Evolutionary conservation across 30 jellyfish, hydroid and myxozoan species (phyloP).

Genomic region (Catostylus mosaicus): DNA sequence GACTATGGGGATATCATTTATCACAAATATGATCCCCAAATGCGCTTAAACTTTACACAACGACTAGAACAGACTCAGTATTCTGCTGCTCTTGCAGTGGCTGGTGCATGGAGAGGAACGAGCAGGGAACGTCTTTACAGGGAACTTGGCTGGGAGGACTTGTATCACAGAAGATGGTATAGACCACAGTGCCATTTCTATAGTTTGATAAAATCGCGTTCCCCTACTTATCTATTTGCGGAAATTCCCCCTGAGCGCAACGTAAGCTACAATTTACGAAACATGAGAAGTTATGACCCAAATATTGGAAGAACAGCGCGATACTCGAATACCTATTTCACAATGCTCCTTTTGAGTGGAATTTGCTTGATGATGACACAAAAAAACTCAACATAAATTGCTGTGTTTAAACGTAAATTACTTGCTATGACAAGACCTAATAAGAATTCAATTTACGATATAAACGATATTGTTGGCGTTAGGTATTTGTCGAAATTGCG

Average conservation of each 20-base stretch:
- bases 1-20: slow-evolving; percentile 46
- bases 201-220: slow-evolving; percentile 1
- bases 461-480: slow-evolving; percentile 14
- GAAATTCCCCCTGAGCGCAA: slow-evolving; percentile 45
- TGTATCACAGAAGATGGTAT: slow-evolving; percentile 51
- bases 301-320: slow-evolving; percentile 33
- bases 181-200: slow-evolving; percentile 48
- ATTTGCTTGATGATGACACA: slow-evolving; percentile 40
- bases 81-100: slow-evolving; percentile 45
- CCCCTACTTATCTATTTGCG: slow-evolving; percentile 25
- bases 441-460: not conserved
- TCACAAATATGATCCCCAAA: slow-evolving; percentile 54
- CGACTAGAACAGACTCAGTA: slow-evolving; percentile 50
- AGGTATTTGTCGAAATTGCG: slow-evolving; percentile 22
- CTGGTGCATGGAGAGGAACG: slow-evolving; percentile 58
- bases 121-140: slow-evolving; percentile 32
- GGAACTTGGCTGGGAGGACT: slow-evolving; percentile 57
- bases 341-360: slow-evolving; percentile 42
- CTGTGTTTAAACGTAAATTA: slow-evolving; percentile 36
- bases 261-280: slow-evolving; percentile 19
- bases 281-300: slow-evolving; percentile 20
- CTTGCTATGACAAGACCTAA: slow-evolving; percentile 27
- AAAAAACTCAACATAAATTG: slow-evolving; percentile 23
- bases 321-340: slow-evolving; percentile 36
- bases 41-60: slow-evolving; percentile 22